phyloP scores from a whole-genome alignment of 92 coral and sea anemone species.

The Phenganax subtilis region DNA sequence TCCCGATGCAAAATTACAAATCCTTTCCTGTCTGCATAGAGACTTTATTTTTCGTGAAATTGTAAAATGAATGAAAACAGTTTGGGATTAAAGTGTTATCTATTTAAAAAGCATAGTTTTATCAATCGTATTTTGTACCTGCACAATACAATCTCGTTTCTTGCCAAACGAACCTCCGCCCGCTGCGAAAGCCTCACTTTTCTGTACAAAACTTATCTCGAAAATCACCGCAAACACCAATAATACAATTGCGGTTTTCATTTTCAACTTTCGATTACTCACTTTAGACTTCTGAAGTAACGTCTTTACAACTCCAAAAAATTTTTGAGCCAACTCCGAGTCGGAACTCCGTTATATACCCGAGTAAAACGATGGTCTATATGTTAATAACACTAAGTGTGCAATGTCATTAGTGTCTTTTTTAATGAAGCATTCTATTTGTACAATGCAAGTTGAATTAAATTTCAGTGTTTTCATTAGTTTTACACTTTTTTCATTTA shows the following conservation, averaged over 20 bases:
- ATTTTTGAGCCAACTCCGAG: neutral
- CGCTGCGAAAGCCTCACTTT: conserved; percentile 25
- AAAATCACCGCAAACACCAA: conserved; percentile 16
- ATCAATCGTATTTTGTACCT: neutral
- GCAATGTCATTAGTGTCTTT: neutral
- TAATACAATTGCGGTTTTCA: conserved; percentile 16
- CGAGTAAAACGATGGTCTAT: neutral
- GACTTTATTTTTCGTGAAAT: too few relatives aligned
- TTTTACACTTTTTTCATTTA: conserved; percentile 7
- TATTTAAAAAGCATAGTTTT: too few relatives aligned
- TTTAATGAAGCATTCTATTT: conserved; percentile 4
- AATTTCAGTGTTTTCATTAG: neutral
- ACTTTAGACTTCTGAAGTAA: neutral
- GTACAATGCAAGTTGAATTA: neutral
- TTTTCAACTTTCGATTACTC: neutral
- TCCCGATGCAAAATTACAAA: too few relatives aligned
- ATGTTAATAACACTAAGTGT: neutral
- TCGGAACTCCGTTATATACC: neutral
- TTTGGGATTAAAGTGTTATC: too few relatives aligned
- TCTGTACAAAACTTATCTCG: conserved; percentile 10
- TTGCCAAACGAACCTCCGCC: conserved; percentile 24
- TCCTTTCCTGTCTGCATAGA: too few relatives aligned
- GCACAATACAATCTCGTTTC: neutral
- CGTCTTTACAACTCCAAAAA: neutral
- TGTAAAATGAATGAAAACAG: too few relatives aligned